A percentile compares a stretch with the other conserved stretches of the same genome.
Conservation (phyloP, 1,140 invertebrate species). For the Drosophila sp. region DNA sequence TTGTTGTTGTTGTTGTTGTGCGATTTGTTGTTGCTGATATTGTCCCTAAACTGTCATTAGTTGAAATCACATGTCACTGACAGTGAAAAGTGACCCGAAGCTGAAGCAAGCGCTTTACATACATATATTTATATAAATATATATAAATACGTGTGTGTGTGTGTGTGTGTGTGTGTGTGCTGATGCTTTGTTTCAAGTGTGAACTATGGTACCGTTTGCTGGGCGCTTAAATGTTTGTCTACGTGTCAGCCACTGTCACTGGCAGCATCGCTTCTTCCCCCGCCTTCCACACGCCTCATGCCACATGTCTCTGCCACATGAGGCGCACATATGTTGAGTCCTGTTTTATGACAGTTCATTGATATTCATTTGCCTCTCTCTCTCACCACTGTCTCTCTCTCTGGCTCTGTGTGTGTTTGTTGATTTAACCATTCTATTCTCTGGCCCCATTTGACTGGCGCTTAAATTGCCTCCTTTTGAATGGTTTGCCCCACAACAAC, state of each 20-base stretch:
- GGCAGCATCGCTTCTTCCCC: conserved; percentile 30
- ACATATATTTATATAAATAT: conserved; percentile 16
- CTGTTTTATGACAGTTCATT: conserved; percentile 77
- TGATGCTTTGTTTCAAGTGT: conserved; percentile 43
- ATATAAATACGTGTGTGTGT: conserved; percentile 15
- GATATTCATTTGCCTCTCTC: conserved; percentile 70
- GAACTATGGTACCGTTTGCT: conserved; percentile 42
- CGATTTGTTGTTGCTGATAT: conserved; percentile 16
- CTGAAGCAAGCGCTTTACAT: conserved; percentile 10
- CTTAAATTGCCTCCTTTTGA: conserved; percentile 39
- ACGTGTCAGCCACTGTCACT: conserved; percentile 72
- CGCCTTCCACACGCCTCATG: background rate
- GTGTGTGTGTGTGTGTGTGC: conserved; percentile 23
- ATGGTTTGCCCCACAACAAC: conserved; percentile 43
- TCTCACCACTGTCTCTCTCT: conserved; percentile 26
- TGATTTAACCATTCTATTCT: conserved; percentile 33
- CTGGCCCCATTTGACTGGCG: conserved; percentile 33
- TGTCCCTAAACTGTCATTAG: conserved; percentile 73
- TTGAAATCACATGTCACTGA: conserved; percentile 79
- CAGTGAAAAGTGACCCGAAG: conserved; percentile 64
- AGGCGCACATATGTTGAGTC: conserved; percentile 40
- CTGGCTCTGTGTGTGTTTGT: conserved; percentile 14
- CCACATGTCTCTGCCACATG: background rate
- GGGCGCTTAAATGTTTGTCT: conserved; percentile 72
- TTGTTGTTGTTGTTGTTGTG: conserved; percentile 31